A percentile compares a stretch with the other conserved stretches of the same genome.
phyloP scores from a whole-genome alignment of 2,113 vertebrate species.

The Plecotus auritus region DNA sequence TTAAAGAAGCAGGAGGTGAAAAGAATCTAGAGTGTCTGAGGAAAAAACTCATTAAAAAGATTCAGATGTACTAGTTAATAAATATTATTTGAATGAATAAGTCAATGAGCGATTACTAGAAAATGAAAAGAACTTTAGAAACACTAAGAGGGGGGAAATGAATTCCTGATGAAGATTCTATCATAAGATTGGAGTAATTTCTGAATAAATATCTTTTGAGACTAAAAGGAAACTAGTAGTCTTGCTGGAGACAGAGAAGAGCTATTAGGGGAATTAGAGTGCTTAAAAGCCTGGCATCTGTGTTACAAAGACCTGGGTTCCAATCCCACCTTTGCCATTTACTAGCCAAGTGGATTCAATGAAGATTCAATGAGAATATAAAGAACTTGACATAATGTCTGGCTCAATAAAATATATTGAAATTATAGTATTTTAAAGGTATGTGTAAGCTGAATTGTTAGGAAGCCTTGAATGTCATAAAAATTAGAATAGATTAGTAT shows the following conservation, averaged over 20 bases:
- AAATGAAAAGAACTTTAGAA: constrained; percentile 13
- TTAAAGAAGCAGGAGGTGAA: neutral
- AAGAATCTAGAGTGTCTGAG: neutral
- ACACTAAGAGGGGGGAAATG: neutral
- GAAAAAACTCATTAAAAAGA: neutral
- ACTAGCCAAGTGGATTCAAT: neutral
- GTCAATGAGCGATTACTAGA: neutral
- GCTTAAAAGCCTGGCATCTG: neutral
- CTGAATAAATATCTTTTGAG: neutral
- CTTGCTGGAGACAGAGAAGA: neutral
- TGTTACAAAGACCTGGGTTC: neutral
- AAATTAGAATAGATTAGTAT: neutral
- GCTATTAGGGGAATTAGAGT: too few species aligned
- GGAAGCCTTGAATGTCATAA: constrained; percentile 11
- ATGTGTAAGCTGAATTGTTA: neutral
- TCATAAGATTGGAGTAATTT: neutral
- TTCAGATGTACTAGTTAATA: neutral
- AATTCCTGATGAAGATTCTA: neutral
- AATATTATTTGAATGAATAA: neutral
- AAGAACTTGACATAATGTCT: neutral
- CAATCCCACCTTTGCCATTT: neutral
- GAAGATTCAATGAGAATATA: neutral
- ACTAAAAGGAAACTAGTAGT: neutral
- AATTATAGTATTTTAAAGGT: neutral
- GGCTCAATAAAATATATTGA: neutral